Evolutionary conservation across 2,113 vertebrate species (phyloP).

Genomic region (Isurus oxyrinchus): DNA sequence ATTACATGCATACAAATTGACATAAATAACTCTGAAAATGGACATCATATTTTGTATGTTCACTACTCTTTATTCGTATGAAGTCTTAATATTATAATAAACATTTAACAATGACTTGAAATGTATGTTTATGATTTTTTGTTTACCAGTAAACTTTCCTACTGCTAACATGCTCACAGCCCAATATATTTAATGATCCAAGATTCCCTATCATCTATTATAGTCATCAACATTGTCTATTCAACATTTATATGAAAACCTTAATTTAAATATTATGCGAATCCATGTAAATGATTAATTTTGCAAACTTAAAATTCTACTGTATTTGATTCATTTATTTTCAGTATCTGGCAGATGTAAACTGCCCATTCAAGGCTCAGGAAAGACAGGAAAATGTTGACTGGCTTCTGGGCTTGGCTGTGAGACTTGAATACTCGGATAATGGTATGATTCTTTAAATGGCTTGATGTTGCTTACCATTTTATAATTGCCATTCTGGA

Average conservation of each 20-base stretch:
- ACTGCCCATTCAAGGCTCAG: conserved; percentile 77
- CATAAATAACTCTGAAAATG: neutral
- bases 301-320: neutral
- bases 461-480: neutral
- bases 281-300: neutral
- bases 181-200: neutral
- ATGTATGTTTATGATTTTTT: neutral
- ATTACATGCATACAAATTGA: neutral
- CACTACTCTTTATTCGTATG: neutral
- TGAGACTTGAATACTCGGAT: conserved; percentile 91
- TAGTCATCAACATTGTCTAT: neutral
- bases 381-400: conserved; percentile 81
- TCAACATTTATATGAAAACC: neutral
- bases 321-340: conserved; percentile 27
- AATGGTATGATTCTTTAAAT: conserved; percentile 64
- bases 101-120: neutral
- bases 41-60: neutral
- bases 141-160: neutral
- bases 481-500: neutral
- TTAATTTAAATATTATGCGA: neutral
- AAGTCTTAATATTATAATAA: neutral
- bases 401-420: conserved; percentile 92
- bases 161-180: neutral
- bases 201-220: neutral
- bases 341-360: conserved; percentile 87